These are phyloP conservation scores for Ochlodes sylvanus DNA, from an alignment of 2,888 invertebrate species.

Conservation along the genomic window DNA sequence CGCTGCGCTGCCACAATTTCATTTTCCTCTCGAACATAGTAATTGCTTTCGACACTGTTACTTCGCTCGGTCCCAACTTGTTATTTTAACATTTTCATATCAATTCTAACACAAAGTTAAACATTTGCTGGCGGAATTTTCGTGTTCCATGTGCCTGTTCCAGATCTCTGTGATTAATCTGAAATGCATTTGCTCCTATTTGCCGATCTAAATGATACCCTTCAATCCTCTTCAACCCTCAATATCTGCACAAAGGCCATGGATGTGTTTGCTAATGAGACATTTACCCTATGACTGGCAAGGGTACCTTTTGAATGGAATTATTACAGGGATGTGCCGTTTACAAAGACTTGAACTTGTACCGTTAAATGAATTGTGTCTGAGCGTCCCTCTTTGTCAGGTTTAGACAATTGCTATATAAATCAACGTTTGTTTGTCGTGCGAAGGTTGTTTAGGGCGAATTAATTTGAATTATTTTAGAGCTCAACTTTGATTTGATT, in stretches of 20 bases:
- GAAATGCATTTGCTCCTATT: background rate
- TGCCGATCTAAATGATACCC: background rate
- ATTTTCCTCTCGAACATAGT: conserved; percentile 26
- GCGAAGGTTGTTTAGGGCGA: background rate
- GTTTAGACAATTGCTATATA: conserved; percentile 1
- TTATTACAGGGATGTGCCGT: conserved; percentile 7
- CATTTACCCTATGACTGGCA: conserved; percentile 7
- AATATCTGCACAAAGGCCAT: conserved; percentile 1
- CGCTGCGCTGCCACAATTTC: conserved; percentile 12
- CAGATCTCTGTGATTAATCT: background rate
- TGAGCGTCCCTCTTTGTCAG: background rate
- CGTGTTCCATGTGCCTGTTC: background rate
- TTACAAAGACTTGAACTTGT: background rate
- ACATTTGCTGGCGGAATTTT: conserved; percentile 3
- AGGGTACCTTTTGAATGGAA: background rate
- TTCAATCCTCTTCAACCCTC: background rate
- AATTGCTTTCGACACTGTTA: conserved; percentile 31
- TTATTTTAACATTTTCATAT: conserved; percentile 26
- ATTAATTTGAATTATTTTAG: no score
- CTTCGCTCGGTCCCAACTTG: conserved; percentile 22
- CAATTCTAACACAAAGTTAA: conserved; percentile 9
- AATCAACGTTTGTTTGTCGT: conserved; percentile 7
- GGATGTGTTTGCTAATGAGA: conserved; percentile 15
- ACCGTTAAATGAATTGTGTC: conserved; percentile 10
- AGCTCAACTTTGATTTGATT: no score